A percentile compares a stretch with the other conserved stretches of the same genome.
phyloP scores from a whole-genome alignment of 2,797 vertebrate species.

The Phoeniculus purpureus region DNA sequence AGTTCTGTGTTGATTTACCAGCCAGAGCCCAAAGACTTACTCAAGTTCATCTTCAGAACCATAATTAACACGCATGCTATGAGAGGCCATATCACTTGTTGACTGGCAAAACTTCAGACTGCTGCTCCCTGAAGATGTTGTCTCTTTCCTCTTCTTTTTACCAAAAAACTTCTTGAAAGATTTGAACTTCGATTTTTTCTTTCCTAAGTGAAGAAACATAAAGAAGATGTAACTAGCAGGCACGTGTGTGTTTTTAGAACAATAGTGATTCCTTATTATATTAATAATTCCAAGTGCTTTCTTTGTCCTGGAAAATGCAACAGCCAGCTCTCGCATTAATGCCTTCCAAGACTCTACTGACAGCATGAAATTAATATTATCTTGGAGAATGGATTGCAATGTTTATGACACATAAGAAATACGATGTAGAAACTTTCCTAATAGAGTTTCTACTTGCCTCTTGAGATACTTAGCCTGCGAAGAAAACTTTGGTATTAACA shows the following conservation, averaged over 20 bases:
- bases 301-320: background rate
- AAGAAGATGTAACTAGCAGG: background rate
- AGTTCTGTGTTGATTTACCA: background rate
- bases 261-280: background rate
- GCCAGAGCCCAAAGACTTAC: conserved; percentile 73
- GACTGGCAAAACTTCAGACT: conserved; percentile 85
- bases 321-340: background rate
- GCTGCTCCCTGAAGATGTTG: conserved; percentile 44
- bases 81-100: conserved; percentile 79
- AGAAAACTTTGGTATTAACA: conserved; percentile 32
- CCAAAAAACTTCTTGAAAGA: conserved; percentile 87
- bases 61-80: conserved; percentile 53
- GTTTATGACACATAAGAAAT: background rate
- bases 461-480: conserved; percentile 7
- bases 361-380: conserved; percentile 27
- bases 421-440: background rate
- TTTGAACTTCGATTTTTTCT: conserved; percentile 89
- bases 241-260: background rate
- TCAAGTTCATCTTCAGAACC: conserved; percentile 86
- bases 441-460: background rate
- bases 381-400: background rate
- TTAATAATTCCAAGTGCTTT: background rate
- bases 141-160: conserved; percentile 84
- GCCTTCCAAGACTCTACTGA: background rate
- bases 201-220: conserved; percentile 76